Conservation (phyloP, 2,888 invertebrate genomes). For the Hypselothyrea guttata region DNA sequence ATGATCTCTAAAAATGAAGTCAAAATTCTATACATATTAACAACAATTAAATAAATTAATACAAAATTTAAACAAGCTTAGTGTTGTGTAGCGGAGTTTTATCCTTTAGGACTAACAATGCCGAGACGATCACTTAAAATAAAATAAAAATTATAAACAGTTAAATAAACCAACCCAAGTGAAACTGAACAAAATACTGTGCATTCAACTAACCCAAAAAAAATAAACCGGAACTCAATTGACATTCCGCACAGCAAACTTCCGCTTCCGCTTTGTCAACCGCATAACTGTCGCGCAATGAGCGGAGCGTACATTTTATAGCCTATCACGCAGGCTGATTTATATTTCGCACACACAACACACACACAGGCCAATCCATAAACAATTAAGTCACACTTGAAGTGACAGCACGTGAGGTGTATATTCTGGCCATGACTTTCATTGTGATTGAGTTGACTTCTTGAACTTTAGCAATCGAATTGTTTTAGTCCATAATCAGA, state of each 20-base stretch:
- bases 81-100: too few relatives aligned
- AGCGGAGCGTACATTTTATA: slow-evolving; percentile 28
- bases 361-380: slow-evolving; percentile 54
- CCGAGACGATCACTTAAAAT: too few relatives aligned
- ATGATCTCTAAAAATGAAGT: too few relatives aligned
- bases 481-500: slow-evolving; percentile 29
- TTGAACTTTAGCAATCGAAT: slow-evolving; percentile 43
- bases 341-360: slow-evolving; percentile 38
- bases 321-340: slow-evolving; percentile 57
- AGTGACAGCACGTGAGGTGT: slow-evolving; percentile 39
- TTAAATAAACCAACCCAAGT: too few relatives aligned
- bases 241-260: slow-evolving; percentile 16
- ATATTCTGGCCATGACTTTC: slow-evolving; percentile 30
- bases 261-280: slow-evolving; percentile 58
- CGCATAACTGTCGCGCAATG: slow-evolving; percentile 31
- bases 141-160: too few relatives aligned
- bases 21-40: too few relatives aligned
- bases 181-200: too few relatives aligned
- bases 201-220: neutral
- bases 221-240: neutral
- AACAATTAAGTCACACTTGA: slow-evolving; percentile 64
- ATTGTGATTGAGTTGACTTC: slow-evolving; percentile 69
- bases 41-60: neutral
- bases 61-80: neutral
- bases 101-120: too few relatives aligned